Evolutionary conservation across 2,888 invertebrate genomes (phyloP).

Genomic region (Tigriopus californicus): DNA sequence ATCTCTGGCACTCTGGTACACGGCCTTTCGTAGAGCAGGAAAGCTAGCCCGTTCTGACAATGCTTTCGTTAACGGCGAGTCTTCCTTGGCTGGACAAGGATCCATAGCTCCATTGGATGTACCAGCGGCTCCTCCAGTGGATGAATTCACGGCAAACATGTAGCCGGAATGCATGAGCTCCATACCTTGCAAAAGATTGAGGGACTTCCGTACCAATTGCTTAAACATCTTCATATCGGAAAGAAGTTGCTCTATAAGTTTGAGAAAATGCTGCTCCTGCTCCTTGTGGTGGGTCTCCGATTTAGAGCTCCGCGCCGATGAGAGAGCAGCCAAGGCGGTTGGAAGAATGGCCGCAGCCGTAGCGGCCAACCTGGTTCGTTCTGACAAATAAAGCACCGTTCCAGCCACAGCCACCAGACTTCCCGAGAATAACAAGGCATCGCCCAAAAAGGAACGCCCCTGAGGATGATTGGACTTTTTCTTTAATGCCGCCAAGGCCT

Average conservation of each 20-base stretch:
- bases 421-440: background rate
- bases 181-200: slow-evolving; percentile 9
- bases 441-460: background rate
- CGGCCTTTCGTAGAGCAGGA: slow-evolving; percentile 1
- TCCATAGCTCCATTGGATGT: background rate
- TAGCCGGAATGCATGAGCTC: background rate
- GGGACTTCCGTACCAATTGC: background rate
- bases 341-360: slow-evolving; percentile 8
- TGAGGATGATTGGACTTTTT: background rate
- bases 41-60: background rate
- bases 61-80: background rate
- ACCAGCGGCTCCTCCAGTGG: background rate
- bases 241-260: background rate
- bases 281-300: background rate
- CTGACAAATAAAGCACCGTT: slow-evolving; percentile 9
- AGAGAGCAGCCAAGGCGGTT: slow-evolving; percentile 1
- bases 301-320: background rate
- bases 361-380: slow-evolving; percentile 4
- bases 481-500: background rate
- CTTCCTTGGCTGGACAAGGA: background rate
- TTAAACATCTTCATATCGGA: slow-evolving; percentile 12
- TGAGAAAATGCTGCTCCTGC: background rate
- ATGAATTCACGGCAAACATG: background rate
- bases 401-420: slow-evolving; percentile 8
- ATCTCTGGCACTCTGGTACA: background rate